These are phyloP conservation scores for Epinephelus fuscoguttatus DNA, from an alignment of 2,113 vertebrate species.

Conservation along the genomic window DNA sequence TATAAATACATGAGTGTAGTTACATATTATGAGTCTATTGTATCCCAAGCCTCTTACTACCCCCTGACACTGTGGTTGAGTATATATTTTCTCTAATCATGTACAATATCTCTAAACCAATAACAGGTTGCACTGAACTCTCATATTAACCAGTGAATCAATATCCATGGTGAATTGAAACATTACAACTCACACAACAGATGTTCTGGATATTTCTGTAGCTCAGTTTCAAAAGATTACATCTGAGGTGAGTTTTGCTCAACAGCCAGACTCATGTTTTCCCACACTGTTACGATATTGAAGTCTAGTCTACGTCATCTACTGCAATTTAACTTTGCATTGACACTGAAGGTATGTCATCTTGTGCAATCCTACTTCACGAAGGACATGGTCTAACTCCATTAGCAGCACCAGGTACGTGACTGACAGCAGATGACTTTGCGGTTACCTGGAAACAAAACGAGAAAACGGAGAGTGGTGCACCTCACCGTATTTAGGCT, in stretches of 20 bases:
- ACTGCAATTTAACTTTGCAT: slow-evolving; percentile 16
- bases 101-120: neutral
- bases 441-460: slow-evolving; percentile 7
- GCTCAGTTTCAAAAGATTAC: neutral
- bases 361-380: neutral
- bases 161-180: neutral
- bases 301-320: too few species aligned
- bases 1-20: neutral
- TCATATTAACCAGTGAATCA: neutral
- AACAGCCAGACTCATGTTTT: neutral
- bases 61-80: neutral
- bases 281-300: neutral
- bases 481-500: neutral
- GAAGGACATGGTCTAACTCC: neutral
- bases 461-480: neutral
- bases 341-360: neutral
- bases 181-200: neutral
- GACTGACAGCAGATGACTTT: neutral
- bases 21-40: neutral
- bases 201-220: neutral
- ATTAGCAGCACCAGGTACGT: neutral
- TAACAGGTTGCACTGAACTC: neutral
- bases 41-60: neutral
- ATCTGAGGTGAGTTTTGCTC: neutral
- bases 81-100: neutral